Base-by-base conservation (phyloP, 1,140 invertebrate species). In the Drosophila pallidifrons region DNA sequence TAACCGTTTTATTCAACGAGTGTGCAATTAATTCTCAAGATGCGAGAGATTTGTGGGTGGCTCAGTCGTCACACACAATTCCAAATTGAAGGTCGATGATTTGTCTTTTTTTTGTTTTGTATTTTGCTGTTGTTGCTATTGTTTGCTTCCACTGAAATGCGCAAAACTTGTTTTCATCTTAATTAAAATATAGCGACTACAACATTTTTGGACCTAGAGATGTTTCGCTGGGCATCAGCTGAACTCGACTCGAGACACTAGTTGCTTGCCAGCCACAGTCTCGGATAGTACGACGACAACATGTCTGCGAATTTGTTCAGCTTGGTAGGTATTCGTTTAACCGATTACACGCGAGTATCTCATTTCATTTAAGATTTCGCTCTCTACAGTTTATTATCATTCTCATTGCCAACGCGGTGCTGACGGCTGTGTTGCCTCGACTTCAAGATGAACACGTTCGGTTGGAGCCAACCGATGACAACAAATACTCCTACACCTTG, bases 141-240 rank as follows among this genome's bases (percentile, higher is more conserved):
- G 3, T 54, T 13, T 30, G 51, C 46, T 64, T 28, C 8, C 58
- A 35, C 45, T 15, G 30, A 45, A 54, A 43, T 5, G 13, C 32
- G 3, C 10, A 61, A 70, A 70, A 70, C 67, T 61, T 13, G 58
- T 70, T 70, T 63, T 15, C 10, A 41, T 13, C 49, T 63, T 54
- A 63, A 63, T 63, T 70, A 45, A 45, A 30, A 49, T 46, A 5
- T 45, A 28, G 47, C 38, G 49, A 54, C 49, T 70, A 54, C 28
- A 43, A 45, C 28, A 28, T 54, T 61, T 49, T 63, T 10, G 25
- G 49, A 20, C 28, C 38, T 25, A 20, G n/a, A 63, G 67, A 63
- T 70, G 58, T 45, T 4, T 63, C 35, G 58, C 32, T 43, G n/a
- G 28, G 35, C 32, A 25, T 4, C 20, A 25, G 20, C 20, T 25